Conservation (phyloP, 1,140 invertebrate species). For the Monomorium pharaonis region DNA sequence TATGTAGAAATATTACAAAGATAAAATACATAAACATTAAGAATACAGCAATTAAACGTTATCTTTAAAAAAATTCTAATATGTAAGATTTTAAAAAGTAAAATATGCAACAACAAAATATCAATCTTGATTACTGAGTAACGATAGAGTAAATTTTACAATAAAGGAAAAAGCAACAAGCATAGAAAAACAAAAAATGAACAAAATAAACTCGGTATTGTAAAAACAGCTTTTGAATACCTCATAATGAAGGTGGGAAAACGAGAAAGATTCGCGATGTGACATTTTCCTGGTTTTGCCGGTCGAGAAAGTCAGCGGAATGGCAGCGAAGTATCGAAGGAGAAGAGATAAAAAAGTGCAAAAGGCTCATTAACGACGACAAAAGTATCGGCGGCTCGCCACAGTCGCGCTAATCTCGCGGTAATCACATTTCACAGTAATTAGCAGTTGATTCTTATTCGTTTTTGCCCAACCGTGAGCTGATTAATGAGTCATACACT, state of each 20-base stretch:
- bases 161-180: background rate
- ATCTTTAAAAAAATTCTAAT: background rate
- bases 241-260: conserved; percentile 2
- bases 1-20: background rate
- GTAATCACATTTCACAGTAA: conserved; percentile 47
- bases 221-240: conserved; percentile 19
- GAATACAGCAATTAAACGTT: background rate
- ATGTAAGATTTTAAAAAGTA: background rate
- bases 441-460: conserved; percentile 47
- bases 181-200: background rate
- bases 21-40: background rate
- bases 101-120: background rate
- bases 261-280: background rate
- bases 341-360: conserved; percentile 1
- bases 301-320: background rate
- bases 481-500: conserved; percentile 3
- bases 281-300: conserved; percentile 6
- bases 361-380: conserved; percentile 41
- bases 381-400: conserved; percentile 44
- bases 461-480: background rate
- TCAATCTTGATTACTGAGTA: background rate
- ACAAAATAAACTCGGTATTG: background rate
- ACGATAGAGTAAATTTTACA: background rate
- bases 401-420: conserved; percentile 43
- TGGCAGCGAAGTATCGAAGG: background rate